Base-by-base conservation (phyloP, 2,888 invertebrate species). In the Clepsis dumicolana region DNA sequence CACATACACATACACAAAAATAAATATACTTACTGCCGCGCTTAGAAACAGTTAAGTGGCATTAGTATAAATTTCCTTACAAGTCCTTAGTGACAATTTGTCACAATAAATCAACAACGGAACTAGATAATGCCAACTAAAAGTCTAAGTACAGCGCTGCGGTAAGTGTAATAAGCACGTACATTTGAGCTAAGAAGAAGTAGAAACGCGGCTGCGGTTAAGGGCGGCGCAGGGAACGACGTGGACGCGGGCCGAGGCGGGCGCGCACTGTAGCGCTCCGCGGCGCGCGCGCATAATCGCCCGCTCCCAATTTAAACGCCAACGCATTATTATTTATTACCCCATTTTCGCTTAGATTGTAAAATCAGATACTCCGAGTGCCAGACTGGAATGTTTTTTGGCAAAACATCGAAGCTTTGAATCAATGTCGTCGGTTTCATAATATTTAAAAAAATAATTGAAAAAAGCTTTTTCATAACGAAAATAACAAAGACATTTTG, bases 281-380 rank as follows among this genome's bases (percentile, higher is more conserved):
- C 44, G 35, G 29, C 35, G 35, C 54, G 48, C 65, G 70, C 70
- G 70, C 70, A 64, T 48, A 8, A 21, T 70, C 75, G 72, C 77
- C 74, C 66, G 75, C 69, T 78, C 82, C 81, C 79, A 78, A 81
- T 79, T 81, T 83, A 83, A 80, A 80, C 80, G 68, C 75, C 74
- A 72, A 81, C 85, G 82, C 84, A 83, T 85, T 90, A 87, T 90
- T 87, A 90, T 92, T 90, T 91, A 91, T 89, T 87, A 84, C 80
- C 75, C 85, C 81, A 85, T 86, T 85, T 88, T 86, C 82, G 79
- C 71, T 77, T 83, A 81, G 80, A 84, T 82, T 84, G 81, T 88
- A 85, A 87, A 86, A 81, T 85, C 77, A 75, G 76, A 86, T 83
- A 82, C 77, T 77, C 74, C 78, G 76, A 74, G 77, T 77, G 79